Percentiles rank a stretch among this genome's conserved stretches.
These are phyloP conservation scores for Helobdella robusta DNA, from an alignment of 2,888 invertebrate genomes.

Conservation along the genomic window DNA sequence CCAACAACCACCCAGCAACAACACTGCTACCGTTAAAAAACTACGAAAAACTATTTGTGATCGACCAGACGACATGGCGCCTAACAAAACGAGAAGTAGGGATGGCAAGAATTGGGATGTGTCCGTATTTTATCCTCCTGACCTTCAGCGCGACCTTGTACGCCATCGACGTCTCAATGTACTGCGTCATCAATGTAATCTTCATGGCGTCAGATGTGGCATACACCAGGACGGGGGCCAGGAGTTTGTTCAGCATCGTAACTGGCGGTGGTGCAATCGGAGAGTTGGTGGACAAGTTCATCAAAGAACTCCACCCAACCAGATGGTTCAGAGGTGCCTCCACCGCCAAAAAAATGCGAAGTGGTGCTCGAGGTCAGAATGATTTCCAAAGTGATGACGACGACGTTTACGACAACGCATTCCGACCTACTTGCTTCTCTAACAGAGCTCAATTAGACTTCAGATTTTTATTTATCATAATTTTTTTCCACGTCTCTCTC, in stretches of 20 bases:
- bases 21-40: conserved; percentile 40
- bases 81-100: conserved; percentile 36
- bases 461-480: too few species aligned
- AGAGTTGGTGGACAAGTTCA: conserved; percentile 35
- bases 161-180: conserved; percentile 36
- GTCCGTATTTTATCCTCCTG: conserved; percentile 37
- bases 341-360: background rate
- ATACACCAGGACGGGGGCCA: conserved; percentile 24
- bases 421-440: background rate
- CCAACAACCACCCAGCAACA: too few species aligned
- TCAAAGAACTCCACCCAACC: conserved; percentile 33
- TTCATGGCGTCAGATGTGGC: conserved; percentile 30
- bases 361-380: too few species aligned
- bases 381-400: too few species aligned
- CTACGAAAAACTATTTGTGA: conserved; percentile 38
- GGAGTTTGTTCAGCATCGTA: conserved; percentile 32
- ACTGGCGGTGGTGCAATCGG: conserved; percentile 33
- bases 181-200: conserved; percentile 40
- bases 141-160: conserved; percentile 35
- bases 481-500: too few species aligned
- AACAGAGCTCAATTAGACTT: conserved; percentile 29
- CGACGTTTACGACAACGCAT: too few species aligned
- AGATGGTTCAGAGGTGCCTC: conserved; percentile 31
- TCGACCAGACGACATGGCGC: conserved; percentile 35
- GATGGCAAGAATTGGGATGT: conserved; percentile 36